Evolutionary conservation across 2,113 vertebrate genomes (phyloP), one percentile per base, ranked within the genome.

Genomic region (Anolis sagrei): DNA sequence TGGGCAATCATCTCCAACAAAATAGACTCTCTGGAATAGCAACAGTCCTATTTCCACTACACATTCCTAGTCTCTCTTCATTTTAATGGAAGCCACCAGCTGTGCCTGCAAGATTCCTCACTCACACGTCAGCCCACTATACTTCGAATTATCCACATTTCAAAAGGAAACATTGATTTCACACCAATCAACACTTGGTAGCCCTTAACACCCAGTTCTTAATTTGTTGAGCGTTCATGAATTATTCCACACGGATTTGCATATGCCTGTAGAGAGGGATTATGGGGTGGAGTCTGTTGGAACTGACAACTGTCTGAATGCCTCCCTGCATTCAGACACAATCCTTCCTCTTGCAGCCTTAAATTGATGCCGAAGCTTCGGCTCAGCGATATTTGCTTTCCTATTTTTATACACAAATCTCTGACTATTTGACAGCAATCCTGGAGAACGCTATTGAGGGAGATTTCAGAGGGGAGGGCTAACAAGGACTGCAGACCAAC

Each of bases 241-340:
- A 83, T 49, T 19, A 6, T 58, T 73, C n/a, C n/a, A 23, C 36
- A 25, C 49, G 66, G 14, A 27, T 87, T 4, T 6, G 62, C 66
- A 64, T 27, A 1, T 29, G 84, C 83, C 78, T 0, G 76, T 13
- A 64, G 48, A 1, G 44, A 27, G 77, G 27, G 51, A 18, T 61
- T 5, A n/a, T 64, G 1, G 94, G 92, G 94, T 85, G 94, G 89
- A 75, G 93, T 85, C 85, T 58, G 1, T 44, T 82, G 87, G 39
- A 2, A 89, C 85, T 87, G 90, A 88, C 92, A 93, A 89, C 92
- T 23, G 62, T 64, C 85, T 89, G 90, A 0, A 84, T 62, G 80
- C 89, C 86, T 87, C 87, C 51, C 74, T 51, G 78, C 88, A 86
- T 87, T 70, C 14, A 36, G 7, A 62, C 1, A 88, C 61, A 61